Evolutionary conservation across 2,888 invertebrate species (phyloP).

Genomic region (Rotaria socialis): DNA sequence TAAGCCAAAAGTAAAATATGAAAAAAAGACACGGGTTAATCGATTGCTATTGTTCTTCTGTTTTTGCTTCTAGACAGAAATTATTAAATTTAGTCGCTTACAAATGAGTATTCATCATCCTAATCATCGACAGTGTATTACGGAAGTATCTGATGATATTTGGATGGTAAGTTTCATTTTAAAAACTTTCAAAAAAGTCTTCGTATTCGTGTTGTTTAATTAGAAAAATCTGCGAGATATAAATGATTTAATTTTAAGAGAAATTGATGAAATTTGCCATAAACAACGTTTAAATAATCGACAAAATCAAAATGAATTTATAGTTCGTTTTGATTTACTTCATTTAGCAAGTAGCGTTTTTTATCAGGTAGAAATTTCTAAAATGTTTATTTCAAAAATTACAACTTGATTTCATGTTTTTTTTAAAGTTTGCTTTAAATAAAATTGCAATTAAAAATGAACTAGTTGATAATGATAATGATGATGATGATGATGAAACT

Average conservation of each 20-base stretch:
- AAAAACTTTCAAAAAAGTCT: neutral
- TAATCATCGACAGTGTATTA: neutral
- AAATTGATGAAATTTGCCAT: slow-evolving; percentile 15
- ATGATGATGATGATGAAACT: no score
- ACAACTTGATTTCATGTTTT: neutral
- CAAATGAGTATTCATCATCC: slow-evolving; percentile 27
- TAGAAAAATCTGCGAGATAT: slow-evolving; percentile 26
- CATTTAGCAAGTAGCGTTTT: slow-evolving; percentile 2
- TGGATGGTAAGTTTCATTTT: neutral
- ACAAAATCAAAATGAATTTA: slow-evolving; percentile 18
- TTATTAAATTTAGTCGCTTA: slow-evolving; percentile 26
- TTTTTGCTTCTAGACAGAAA: neutral
- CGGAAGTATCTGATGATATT: neutral
- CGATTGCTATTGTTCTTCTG: no score
- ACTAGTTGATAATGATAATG: no score
- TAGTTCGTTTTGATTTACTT: slow-evolving; percentile 10
- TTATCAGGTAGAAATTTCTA: neutral
- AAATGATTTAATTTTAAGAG: neutral
- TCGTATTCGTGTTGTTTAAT: neutral
- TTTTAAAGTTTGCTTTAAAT: neutral
- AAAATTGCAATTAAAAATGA: neutral
- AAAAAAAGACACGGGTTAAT: neutral
- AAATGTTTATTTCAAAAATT: no score
- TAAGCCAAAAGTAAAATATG: neutral
- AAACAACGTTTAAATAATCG: neutral